Conservation (phyloP, 2,888 invertebrate species). For the Catocala fraxini region DNA sequence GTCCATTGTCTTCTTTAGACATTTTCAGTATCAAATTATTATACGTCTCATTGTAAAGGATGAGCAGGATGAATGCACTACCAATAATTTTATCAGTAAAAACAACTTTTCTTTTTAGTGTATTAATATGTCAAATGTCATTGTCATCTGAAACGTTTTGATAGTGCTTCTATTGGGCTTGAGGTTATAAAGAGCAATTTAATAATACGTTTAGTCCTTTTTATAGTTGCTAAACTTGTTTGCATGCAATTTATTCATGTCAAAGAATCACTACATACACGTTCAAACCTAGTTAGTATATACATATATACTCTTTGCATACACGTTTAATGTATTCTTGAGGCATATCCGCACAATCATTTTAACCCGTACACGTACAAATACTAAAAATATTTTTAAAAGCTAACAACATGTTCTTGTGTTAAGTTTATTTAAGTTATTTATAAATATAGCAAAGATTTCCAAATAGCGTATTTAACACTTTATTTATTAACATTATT, state of each 20-base stretch:
- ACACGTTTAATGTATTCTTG: background rate
- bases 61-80: conserved; percentile 12
- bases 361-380: background rate
- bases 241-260: too few relatives aligned
- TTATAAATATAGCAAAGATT: too few relatives aligned
- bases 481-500: too few relatives aligned
- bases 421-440: too few relatives aligned
- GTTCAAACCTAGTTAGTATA: too few relatives aligned
- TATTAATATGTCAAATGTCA: conserved; percentile 15
- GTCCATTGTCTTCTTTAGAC: background rate
- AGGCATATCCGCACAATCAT: background rate
- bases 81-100: background rate
- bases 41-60: conserved; percentile 29
- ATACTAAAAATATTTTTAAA: too few relatives aligned
- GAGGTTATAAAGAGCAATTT: background rate
- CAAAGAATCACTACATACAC: too few relatives aligned
- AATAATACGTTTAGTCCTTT: conserved; percentile 9
- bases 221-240: too few relatives aligned
- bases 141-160: conserved; percentile 28
- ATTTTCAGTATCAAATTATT: conserved; percentile 20
- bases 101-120: too few relatives aligned
- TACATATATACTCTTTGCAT: too few relatives aligned
- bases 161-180: background rate
- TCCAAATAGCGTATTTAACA: too few relatives aligned
- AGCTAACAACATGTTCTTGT: too few relatives aligned